These are phyloP conservation scores for Ophion slaviceki DNA, from an alignment of 2,888 invertebrate genomes.

Conservation along the genomic window DNA sequence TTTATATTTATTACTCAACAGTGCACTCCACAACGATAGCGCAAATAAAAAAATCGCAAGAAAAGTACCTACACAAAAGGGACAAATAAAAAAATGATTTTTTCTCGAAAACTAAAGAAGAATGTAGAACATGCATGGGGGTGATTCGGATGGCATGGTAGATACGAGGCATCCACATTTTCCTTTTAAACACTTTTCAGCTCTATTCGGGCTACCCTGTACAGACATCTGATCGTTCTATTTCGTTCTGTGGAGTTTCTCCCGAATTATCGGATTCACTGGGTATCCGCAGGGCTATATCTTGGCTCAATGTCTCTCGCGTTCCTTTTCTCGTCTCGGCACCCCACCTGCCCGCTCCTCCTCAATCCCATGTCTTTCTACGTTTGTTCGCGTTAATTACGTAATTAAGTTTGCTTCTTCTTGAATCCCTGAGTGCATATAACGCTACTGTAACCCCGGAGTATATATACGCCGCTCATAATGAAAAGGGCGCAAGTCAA, in stretches of 20 bases:
- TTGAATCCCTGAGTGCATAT: constrained; percentile 51
- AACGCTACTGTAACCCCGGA: constrained; percentile 15
- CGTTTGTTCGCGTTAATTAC: constrained; percentile 66
- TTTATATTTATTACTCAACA: no score
- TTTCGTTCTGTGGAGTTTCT: constrained; percentile 47
- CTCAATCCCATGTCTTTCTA: constrained; percentile 41
- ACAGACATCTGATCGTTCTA: constrained; percentile 33
- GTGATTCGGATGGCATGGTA: neutral
- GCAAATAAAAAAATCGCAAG: no score
- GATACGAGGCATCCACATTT: neutral
- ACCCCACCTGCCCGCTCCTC: neutral
- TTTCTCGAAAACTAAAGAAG: neutral
- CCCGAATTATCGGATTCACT: constrained; percentile 37
- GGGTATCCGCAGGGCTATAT: constrained; percentile 16
- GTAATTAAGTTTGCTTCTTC: constrained; percentile 64
- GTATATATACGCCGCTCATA: neutral
- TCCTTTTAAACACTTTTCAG: no score
- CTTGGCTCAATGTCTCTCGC: constrained; percentile 20
- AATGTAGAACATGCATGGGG: neutral
- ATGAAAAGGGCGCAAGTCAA: constrained; percentile 2
- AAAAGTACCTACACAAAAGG: no score
- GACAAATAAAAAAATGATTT: neutral
- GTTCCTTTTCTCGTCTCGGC: neutral
- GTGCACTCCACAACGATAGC: no score
- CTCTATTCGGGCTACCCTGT: neutral